phyloP scores from a whole-genome alignment of 2,888 invertebrate genomes.

The Therioaphis trifolii region DNA sequence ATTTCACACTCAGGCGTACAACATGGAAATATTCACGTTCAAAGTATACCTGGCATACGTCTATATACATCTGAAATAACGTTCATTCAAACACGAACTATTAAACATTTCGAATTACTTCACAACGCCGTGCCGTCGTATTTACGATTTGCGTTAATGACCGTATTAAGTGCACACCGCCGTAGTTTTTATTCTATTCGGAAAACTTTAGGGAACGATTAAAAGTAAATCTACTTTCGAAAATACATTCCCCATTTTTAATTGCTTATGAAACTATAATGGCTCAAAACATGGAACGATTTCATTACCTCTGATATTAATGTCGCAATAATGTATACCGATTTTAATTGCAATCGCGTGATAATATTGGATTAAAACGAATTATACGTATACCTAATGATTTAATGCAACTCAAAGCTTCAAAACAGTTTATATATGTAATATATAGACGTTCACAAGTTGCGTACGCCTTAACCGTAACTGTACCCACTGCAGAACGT shows the following conservation, averaged over 20 bases:
- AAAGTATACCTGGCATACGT: neutral
- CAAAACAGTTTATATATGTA: too few species aligned
- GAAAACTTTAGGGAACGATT: too few species aligned
- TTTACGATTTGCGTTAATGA: too few species aligned
- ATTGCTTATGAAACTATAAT: slow-evolving; percentile 9
- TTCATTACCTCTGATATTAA: neutral
- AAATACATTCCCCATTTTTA: neutral
- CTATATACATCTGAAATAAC: too few species aligned
- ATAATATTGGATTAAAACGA: slow-evolving; percentile 35
- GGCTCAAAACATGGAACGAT: slow-evolving; percentile 29
- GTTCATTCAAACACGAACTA: neutral
- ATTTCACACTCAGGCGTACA: too few species aligned
- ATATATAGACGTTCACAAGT: too few species aligned
- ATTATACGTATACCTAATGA: neutral
- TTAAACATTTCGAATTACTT: neutral
- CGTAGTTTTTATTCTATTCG: too few species aligned
- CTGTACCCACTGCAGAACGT: too few species aligned
- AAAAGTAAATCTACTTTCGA: neutral
- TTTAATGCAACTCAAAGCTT: neutral
- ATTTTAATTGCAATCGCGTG: slow-evolving; percentile 59
- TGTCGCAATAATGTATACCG: neutral
- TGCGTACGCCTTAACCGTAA: too few species aligned
- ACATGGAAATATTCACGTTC: too few species aligned
- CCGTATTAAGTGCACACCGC: too few species aligned
- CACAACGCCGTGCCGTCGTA: neutral